Evolutionary conservation across 2,113 vertebrate genomes (phyloP).

Genomic region (Melanostigma gelatinosum): DNA sequence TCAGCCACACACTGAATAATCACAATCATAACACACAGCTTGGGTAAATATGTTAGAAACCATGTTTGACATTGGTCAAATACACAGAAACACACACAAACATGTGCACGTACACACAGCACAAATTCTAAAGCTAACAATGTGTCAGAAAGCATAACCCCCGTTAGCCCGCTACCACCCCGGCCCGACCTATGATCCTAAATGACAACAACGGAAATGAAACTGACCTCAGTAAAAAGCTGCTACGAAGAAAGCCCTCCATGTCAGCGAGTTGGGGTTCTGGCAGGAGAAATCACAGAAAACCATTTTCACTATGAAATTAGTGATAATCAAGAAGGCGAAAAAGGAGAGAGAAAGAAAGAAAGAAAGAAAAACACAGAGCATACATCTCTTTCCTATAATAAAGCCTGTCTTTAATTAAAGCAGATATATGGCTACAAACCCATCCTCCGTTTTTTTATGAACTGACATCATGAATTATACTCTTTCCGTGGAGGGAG

Average conservation of each 20-base stretch:
- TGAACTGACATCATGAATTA: conserved; percentile 82
- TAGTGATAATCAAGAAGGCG: conserved; percentile 67
- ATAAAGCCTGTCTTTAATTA: conserved; percentile 78
- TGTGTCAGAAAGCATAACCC: conserved; percentile 71
- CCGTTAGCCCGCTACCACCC: conserved; percentile 61
- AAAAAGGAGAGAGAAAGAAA: conserved; percentile 30
- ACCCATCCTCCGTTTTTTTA: conserved; percentile 75
- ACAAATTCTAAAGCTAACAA: conserved; percentile 72
- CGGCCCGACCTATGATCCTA: conserved; percentile 63
- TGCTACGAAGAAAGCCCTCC: conserved; percentile 88
- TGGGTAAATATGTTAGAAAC: conserved; percentile 63
- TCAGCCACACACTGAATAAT: conserved; percentile 46
- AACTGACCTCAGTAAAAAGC: conserved; percentile 89
- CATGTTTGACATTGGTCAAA: conserved; percentile 67
- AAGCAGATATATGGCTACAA: conserved; percentile 70
- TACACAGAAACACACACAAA: conserved; percentile 60
- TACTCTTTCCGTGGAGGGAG: conserved; percentile 76
- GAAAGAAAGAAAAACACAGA: conserved; percentile 67
- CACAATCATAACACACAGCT: conserved; percentile 63
- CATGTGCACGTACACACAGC: conserved; percentile 55
- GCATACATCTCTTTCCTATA: conserved; percentile 74
- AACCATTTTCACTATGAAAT: conserved; percentile 82
- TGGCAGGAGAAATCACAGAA: conserved; percentile 86
- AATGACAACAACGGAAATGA: conserved; percentile 79
- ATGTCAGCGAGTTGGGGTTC: conserved; percentile 86